phyloP scores from a whole-genome alignment of 2,797 vertebrate species.

The Siniperca scherzeri region DNA sequence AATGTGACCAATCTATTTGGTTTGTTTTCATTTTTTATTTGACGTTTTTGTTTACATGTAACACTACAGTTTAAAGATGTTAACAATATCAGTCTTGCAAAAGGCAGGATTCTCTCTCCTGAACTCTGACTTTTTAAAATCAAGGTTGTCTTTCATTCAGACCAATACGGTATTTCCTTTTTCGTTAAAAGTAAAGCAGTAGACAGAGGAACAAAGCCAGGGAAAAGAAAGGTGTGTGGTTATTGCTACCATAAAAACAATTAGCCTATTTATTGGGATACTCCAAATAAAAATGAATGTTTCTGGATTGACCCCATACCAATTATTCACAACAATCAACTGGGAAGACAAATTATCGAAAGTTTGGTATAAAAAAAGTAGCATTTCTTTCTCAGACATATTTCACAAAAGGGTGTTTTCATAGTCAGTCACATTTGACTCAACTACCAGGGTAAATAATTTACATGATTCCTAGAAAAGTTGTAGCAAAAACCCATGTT shows the following conservation, averaged over 20 bases:
- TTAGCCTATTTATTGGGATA: neutral
- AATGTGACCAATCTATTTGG: neutral
- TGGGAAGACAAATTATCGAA: neutral
- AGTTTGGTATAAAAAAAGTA: neutral
- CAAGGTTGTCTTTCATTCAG: neutral
- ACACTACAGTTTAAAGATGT: neutral
- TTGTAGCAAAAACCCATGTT: neutral
- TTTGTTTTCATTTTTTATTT: neutral
- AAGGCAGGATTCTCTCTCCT: neutral
- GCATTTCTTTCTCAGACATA: neutral
- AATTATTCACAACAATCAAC: neutral
- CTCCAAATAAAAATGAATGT: neutral
- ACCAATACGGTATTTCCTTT: neutral
- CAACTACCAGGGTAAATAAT: constrained; percentile 10
- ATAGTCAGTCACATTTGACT: constrained; percentile 7
- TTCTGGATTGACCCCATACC: neutral
- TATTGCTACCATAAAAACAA: neutral
- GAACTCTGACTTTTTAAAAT: neutral
- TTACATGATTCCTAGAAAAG: constrained; percentile 13
- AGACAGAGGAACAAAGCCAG: neutral
- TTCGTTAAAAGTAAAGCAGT: neutral
- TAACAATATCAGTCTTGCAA: neutral
- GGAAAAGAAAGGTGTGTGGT: neutral
- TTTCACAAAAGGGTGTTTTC: neutral
- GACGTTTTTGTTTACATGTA: neutral